Conservation (phyloP, 2,888 invertebrate genomes). For the Pheosia gnoma region DNA sequence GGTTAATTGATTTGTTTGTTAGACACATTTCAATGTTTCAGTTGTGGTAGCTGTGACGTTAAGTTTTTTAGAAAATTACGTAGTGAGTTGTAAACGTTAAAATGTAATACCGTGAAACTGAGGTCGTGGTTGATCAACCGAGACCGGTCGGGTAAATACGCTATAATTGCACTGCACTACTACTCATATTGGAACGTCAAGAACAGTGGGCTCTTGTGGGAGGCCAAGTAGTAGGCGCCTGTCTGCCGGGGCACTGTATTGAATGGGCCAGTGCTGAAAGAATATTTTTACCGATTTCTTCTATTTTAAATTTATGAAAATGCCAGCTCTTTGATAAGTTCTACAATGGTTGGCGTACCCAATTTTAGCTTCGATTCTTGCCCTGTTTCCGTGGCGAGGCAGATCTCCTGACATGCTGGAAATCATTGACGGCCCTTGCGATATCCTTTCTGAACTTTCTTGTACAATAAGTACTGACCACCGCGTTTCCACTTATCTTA, state of each 20-base stretch:
- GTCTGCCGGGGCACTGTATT: slow-evolving; percentile 46
- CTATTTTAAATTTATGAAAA: not conserved
- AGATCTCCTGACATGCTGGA: no score
- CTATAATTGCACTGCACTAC: slow-evolving; percentile 57
- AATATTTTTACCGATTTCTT: not conserved
- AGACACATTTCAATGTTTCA: slow-evolving; percentile 10
- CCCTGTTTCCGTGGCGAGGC: no score
- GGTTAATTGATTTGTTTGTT: slow-evolving; percentile 40
- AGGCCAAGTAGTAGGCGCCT: slow-evolving; percentile 52
- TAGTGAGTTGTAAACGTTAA: slow-evolving; percentile 25
- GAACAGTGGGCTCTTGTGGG: slow-evolving; percentile 72
- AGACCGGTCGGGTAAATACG: slow-evolving; percentile 37
- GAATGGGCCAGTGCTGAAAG: not conserved
- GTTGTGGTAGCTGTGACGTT: slow-evolving; percentile 5
- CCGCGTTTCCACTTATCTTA: no score
- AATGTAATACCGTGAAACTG: slow-evolving; percentile 21
- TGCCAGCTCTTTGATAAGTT: no score
- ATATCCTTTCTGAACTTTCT: no score
- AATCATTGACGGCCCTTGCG: no score
- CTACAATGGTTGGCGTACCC: no score
- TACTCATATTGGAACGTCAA: slow-evolving; percentile 55
- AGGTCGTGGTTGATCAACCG: slow-evolving; percentile 49
- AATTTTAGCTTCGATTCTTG: no score
- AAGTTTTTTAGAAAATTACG: slow-evolving; percentile 15
- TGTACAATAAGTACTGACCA: no score